A percentile compares a stretch with the other conserved stretches of the same genome.
Evolutionary conservation across 2,888 invertebrate species (phyloP).

Genomic region (Atethmia centrago): DNA sequence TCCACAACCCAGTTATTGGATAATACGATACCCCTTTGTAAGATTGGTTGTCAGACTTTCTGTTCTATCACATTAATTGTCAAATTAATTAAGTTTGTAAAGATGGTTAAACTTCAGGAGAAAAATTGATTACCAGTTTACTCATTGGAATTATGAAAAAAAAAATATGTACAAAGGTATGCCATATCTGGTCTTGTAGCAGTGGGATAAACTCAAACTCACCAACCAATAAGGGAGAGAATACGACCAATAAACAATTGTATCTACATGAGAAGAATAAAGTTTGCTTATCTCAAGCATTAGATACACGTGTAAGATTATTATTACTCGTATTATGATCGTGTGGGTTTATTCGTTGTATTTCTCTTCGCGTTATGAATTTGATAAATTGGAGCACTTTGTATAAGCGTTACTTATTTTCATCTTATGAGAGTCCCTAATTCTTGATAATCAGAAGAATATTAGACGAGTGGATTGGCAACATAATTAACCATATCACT

Average conservation of each 20-base stretch:
- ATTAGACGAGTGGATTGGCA: background rate
- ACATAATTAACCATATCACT: background rate
- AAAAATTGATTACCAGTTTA: background rate
- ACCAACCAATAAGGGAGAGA: slow-evolving; percentile 11
- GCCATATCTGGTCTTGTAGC: background rate
- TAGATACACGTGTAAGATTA: slow-evolving; percentile 38
- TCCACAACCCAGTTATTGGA: too few relatives aligned
- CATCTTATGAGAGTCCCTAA: background rate
- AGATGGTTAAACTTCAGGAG: too few relatives aligned
- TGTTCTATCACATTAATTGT: too few relatives aligned
- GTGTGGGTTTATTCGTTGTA: slow-evolving; percentile 31
- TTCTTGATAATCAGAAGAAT: background rate
- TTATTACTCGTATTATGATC: slow-evolving; percentile 40
- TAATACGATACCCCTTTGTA: too few relatives aligned
- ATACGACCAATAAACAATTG: slow-evolving; percentile 43
- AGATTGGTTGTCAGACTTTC: too few relatives aligned
- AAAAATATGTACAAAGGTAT: background rate
- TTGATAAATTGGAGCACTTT: slow-evolving; percentile 44
- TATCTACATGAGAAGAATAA: slow-evolving; percentile 37
- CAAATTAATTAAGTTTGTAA: too few relatives aligned
- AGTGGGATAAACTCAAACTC: background rate
- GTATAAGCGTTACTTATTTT: slow-evolving; percentile 29
- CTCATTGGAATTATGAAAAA: background rate
- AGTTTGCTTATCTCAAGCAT: slow-evolving; percentile 22
- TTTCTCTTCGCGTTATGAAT: slow-evolving; percentile 26